phyloP scores from a whole-genome alignment of 2,797 vertebrate species.

The Lerista edwardsae region DNA sequence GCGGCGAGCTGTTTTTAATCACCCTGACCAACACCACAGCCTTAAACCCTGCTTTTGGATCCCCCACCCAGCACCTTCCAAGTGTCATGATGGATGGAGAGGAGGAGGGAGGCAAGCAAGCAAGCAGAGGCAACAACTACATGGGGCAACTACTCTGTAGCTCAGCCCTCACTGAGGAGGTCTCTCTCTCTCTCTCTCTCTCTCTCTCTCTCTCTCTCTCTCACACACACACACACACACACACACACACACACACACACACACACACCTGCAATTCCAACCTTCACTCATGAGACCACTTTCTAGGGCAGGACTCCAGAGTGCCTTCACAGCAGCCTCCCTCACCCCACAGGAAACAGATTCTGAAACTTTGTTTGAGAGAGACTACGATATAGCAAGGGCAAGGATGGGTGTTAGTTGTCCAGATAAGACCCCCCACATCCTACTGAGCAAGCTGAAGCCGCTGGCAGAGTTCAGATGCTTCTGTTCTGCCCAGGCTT shows the following conservation, averaged over 20 bases:
- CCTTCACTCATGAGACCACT: neutral
- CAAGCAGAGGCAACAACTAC: neutral
- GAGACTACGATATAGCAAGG: neutral
- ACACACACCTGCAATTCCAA: too few species aligned
- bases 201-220: too few species aligned
- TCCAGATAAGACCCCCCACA: too few species aligned
- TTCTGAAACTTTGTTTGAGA: neutral
- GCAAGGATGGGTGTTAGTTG: accelerated
- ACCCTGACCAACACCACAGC: neutral
- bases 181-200: too few species aligned
- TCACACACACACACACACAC: too few species aligned
- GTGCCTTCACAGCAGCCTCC: neutral
- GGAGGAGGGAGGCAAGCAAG: neutral
- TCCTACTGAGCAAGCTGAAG: too few species aligned
- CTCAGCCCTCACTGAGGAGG: neutral
- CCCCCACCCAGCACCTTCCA: neutral
- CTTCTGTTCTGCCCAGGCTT: too few species aligned
- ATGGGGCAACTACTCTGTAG: neutral
- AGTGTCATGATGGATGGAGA: neutral
- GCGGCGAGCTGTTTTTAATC: neutral
- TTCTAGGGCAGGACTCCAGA: neutral
- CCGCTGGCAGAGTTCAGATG: neutral
- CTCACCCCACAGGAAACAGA: neutral
- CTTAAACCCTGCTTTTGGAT: neutral
- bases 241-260: too few species aligned